Conservation (phyloP, 2,888 invertebrate genomes). For the Junonia oenone region DNA sequence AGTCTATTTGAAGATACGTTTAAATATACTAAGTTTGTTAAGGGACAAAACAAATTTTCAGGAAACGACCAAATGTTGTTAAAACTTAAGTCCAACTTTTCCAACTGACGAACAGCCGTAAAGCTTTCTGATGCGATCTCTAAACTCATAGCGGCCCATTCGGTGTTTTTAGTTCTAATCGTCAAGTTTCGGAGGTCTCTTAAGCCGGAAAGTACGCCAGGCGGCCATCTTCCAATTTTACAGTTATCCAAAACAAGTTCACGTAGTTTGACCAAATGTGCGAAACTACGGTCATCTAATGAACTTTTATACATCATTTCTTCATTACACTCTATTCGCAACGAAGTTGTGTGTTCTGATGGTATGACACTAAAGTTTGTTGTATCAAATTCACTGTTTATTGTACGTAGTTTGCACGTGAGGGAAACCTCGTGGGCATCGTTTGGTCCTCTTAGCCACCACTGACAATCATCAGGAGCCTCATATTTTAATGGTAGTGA, state of each 20-base stretch:
- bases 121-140: slow-evolving; percentile 90
- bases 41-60: slow-evolving; percentile 89
- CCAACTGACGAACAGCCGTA: slow-evolving; percentile 86
- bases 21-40: slow-evolving; percentile 87
- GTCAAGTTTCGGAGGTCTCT: slow-evolving; percentile 91
- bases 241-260: slow-evolving; percentile 91
- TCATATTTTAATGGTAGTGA: slow-evolving; percentile 82
- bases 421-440: slow-evolving; percentile 86
- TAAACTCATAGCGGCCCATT: slow-evolving; percentile 91
- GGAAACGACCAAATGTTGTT: slow-evolving; percentile 95
- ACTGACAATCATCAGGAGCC: slow-evolving; percentile 92
- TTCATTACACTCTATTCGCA: slow-evolving; percentile 89
- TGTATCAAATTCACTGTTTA: slow-evolving; percentile 92
- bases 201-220: slow-evolving; percentile 88
- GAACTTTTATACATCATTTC: slow-evolving; percentile 89
- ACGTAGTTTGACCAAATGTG: slow-evolving; percentile 88
- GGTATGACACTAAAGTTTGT: slow-evolving; percentile 94
- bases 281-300: slow-evolving; percentile 87
- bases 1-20: slow-evolving; percentile 93
- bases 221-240: slow-evolving; percentile 90
- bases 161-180: slow-evolving; percentile 89
- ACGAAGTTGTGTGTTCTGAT: slow-evolving; percentile 88
- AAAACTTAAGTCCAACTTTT: slow-evolving; percentile 90
- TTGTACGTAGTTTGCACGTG: slow-evolving; percentile 88
- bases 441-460: slow-evolving; percentile 83